Evolutionary conservation across 2,113 vertebrate genomes (phyloP).

Genomic region (Dasypus novemcinctus): DNA sequence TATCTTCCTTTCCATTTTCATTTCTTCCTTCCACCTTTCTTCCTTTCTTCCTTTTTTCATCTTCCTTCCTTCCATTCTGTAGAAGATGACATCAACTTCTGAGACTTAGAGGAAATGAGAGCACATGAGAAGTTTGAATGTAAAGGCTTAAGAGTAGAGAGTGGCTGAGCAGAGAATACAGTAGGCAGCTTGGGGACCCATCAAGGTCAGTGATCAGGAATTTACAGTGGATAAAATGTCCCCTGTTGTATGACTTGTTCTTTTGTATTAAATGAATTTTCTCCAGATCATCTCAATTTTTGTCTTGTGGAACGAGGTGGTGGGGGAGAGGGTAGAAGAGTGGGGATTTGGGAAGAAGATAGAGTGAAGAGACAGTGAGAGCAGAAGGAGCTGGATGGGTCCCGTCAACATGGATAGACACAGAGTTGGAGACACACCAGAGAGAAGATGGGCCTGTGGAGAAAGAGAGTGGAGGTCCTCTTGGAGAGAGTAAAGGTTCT

Average conservation of each 20-base stretch:
- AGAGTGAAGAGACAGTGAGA: neutral
- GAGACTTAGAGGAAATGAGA: neutral
- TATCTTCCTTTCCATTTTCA: too few relatives aligned
- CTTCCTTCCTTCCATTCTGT: neutral
- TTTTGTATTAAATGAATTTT: neutral
- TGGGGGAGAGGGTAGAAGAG: neutral
- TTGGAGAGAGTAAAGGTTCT: neutral
- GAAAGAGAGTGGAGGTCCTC: neutral
- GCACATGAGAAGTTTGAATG: neutral
- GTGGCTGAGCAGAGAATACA: neutral
- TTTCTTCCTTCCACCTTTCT: neutral
- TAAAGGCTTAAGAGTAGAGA: neutral
- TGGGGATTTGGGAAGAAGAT: neutral
- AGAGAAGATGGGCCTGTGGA: fast-evolving
- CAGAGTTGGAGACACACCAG: neutral
- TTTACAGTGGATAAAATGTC: neutral
- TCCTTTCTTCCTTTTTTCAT: neutral
- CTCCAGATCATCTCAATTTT: neutral
- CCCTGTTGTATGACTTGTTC: neutral
- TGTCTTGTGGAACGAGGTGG: neutral
- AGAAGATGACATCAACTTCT: neutral
- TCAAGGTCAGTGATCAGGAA: neutral
- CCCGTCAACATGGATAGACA: too few relatives aligned
- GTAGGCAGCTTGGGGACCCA: neutral
- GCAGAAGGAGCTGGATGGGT: neutral